phyloP scores from a whole-genome alignment of 2,888 invertebrate genomes.

The Eudemis profundana region DNA sequence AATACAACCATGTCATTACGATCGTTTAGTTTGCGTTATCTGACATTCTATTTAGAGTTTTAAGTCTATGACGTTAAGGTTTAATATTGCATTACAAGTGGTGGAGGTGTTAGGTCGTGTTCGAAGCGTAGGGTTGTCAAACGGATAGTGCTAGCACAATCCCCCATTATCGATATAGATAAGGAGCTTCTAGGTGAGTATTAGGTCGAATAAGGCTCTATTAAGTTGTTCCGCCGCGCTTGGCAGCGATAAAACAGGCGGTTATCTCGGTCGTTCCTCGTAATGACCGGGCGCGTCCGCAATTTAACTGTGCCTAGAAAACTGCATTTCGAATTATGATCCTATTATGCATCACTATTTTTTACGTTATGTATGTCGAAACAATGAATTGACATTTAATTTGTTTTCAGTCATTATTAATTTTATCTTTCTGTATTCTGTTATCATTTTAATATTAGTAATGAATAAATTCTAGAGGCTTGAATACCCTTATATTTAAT shows the following conservation, averaged over 20 bases:
- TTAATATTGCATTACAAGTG: conserved; percentile 40
- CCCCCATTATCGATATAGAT: conserved; percentile 73
- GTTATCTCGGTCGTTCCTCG: conserved; percentile 21
- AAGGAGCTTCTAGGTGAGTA: conserved; percentile 65
- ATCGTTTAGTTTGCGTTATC: conserved; percentile 11
- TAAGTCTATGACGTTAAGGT: conserved; percentile 12
- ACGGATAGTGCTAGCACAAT: conserved; percentile 68
- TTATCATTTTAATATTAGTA: too few species aligned
- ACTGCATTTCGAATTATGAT: conserved; percentile 38
- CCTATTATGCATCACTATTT: not conserved
- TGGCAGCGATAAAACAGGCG: conserved; percentile 49
- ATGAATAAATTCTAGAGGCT: too few species aligned
- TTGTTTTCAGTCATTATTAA: too few species aligned
- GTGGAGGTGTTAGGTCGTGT: conserved; percentile 38
- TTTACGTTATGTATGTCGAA: not conserved
- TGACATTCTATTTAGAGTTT: conserved; percentile 44
- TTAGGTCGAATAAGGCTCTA: conserved; percentile 69
- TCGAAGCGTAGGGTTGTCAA: conserved; percentile 46
- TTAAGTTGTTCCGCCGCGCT: conserved; percentile 66
- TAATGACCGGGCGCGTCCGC: conserved; percentile 11
- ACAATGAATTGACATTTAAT: not conserved
- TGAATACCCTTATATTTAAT: too few species aligned
- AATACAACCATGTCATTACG: conserved; percentile 60
- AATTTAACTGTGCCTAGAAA: conserved; percentile 10
- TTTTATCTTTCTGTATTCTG: too few species aligned